Conservation (phyloP, 2,113 vertebrate species). For the Beaufortia kweichowensis region DNA sequence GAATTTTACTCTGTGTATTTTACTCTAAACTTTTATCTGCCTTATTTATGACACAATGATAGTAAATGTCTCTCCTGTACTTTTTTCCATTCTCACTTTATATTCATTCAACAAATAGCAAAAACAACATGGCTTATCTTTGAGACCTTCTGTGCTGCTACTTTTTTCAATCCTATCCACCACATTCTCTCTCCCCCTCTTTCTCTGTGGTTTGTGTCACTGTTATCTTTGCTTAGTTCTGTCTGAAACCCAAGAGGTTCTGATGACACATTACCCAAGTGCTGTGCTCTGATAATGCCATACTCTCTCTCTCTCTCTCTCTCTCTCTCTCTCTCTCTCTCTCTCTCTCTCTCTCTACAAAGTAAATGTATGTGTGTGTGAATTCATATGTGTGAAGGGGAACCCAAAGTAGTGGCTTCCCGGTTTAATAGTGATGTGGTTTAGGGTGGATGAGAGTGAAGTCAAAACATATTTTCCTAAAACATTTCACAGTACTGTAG, state of each 20-base stretch:
- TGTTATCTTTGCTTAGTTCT: constrained; percentile 55
- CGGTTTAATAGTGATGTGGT: constrained; percentile 55
- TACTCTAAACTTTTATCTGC: background rate
- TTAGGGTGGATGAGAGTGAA: constrained; percentile 26
- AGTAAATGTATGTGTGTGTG: background rate
- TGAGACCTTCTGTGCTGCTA: constrained; percentile 47
- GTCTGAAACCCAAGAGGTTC: constrained; percentile 46
- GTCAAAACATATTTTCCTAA: constrained; percentile 43
- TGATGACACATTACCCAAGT: constrained; percentile 57
- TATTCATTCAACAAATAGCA: background rate
- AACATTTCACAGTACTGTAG: too few relatives aligned
- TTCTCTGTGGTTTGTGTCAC: constrained; percentile 46
- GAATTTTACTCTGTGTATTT: too few relatives aligned
- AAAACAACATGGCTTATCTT: constrained; percentile 46
- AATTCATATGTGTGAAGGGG: constrained; percentile 33
- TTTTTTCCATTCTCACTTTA: background rate
- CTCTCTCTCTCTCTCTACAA: constrained; percentile 25
- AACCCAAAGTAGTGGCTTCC: constrained; percentile 54
- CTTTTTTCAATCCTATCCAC: constrained; percentile 51
- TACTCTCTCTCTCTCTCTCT: background rate
- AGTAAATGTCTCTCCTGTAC: background rate
- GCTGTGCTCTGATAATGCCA: constrained; percentile 52
- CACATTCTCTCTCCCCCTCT: constrained; percentile 19
- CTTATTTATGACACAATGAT: background rate
- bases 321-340: constrained; percentile 41